Conservation (phyloP, 2,113 vertebrate species). For the Phalacrocorax pelagicus region DNA sequence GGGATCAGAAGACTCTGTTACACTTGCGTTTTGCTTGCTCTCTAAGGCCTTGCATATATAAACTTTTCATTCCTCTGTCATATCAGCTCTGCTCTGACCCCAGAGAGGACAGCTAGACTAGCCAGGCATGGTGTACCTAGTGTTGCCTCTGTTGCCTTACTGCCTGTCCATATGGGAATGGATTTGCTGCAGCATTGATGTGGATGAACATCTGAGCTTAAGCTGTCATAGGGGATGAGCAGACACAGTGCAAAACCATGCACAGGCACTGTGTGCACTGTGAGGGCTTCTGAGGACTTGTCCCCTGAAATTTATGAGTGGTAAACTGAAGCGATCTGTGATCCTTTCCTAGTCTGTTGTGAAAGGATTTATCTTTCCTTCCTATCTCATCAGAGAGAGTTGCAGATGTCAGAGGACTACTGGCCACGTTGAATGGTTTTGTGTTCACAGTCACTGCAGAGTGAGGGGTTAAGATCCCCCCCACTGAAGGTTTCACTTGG, state of each 20-base stretch:
- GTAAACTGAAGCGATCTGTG: not conserved
- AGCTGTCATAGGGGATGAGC: not conserved
- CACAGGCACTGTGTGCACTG: not conserved
- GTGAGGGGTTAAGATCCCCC: not conserved
- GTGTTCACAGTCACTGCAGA: not conserved
- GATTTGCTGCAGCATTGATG: not conserved
- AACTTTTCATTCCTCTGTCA: not conserved
- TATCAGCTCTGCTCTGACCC: not conserved
- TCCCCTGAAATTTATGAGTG: conserved; percentile 32
- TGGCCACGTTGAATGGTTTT: not conserved
- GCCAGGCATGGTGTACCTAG: not conserved
- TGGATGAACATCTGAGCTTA: conserved; percentile 25
- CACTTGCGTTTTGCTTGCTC: not conserved
- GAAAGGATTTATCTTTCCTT: not conserved
- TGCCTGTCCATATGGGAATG: not conserved
- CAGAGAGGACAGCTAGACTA: not conserved
- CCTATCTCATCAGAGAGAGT: not conserved
- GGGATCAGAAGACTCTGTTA: not conserved
- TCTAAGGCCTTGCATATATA: not conserved
- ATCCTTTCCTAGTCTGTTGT: not conserved
- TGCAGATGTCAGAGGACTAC: not conserved
- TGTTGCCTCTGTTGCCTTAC: not conserved
- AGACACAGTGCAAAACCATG: not conserved
- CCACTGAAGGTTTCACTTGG: not conserved
- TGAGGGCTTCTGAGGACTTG: not conserved